Conservation (phyloP, 2,797 vertebrate species). For the Etheostoma nigrum region DNA sequence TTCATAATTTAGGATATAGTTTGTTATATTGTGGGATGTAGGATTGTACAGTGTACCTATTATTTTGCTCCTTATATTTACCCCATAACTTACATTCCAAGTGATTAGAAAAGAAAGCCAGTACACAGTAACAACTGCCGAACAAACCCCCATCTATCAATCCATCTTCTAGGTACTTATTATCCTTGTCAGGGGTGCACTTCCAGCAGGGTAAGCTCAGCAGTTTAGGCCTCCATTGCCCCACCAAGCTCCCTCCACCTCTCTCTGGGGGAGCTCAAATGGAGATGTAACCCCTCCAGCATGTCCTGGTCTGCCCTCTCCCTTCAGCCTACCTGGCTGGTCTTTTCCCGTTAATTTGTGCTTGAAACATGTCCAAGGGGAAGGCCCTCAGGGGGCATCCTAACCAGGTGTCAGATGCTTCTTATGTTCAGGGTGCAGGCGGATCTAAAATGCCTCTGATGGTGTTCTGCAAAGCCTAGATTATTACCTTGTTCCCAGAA, state of each 20-base stretch:
- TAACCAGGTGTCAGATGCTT: slow-evolving; percentile 42
- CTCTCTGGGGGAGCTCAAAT: slow-evolving; percentile 32
- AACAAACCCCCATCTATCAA: slow-evolving; percentile 14
- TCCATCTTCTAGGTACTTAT: slow-evolving; percentile 30
- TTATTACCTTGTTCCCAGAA: background rate
- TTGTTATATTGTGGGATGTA: slow-evolving; percentile 1
- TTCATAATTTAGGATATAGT: background rate
- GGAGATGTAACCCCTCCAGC: slow-evolving; percentile 47
- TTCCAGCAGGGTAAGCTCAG: slow-evolving; percentile 24
- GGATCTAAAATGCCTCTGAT: slow-evolving; percentile 6
- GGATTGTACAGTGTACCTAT: background rate
- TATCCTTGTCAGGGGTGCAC: slow-evolving; percentile 43
- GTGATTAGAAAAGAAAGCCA: slow-evolving; percentile 16
- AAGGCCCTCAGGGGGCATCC: slow-evolving; percentile 17
- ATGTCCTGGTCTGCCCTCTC: slow-evolving; percentile 36
- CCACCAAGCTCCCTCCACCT: slow-evolving; percentile 17
- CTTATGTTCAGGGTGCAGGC: slow-evolving; percentile 7
- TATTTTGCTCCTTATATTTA: background rate
- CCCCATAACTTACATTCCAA: no score
- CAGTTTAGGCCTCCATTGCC: slow-evolving; percentile 20
- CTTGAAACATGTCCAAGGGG: slow-evolving; percentile 43
- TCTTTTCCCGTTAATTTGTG: slow-evolving; percentile 47
- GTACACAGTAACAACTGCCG: background rate
- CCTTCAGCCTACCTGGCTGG: slow-evolving; percentile 13
- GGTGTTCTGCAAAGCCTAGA: background rate